Conservation (phyloP, 2,888 invertebrate species). For the Selenia dentaria region DNA sequence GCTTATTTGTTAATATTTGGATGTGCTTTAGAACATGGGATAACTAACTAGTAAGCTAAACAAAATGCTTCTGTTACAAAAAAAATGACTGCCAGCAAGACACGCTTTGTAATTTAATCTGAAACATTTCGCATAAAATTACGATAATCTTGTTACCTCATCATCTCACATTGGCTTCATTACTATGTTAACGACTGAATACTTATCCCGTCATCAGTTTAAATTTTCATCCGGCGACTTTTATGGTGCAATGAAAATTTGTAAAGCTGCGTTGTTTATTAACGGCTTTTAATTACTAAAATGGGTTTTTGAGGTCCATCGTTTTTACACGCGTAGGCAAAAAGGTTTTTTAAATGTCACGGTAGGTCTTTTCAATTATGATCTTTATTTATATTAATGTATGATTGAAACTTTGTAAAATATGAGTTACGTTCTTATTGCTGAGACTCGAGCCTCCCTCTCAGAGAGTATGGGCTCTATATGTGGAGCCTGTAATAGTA, state of each 20-base stretch:
- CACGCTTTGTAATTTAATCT: constrained; percentile 11
- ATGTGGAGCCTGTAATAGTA: too few species aligned
- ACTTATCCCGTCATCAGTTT: constrained; percentile 41
- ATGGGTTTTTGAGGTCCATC: background rate
- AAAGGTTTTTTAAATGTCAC: background rate
- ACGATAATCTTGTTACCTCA: constrained; percentile 18
- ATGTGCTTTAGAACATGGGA: too few species aligned
- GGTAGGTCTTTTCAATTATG: too few species aligned
- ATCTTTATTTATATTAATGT: too few species aligned
- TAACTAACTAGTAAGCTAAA: too few species aligned
- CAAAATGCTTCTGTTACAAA: too few species aligned
- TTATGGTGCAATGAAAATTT: constrained; percentile 50
- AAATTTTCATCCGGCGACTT: constrained; percentile 57
- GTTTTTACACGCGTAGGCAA: too few species aligned
- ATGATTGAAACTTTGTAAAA: too few species aligned
- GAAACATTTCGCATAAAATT: constrained; percentile 18
- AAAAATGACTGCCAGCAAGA: background rate
- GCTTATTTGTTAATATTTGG: too few species aligned
- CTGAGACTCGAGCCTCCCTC: too few species aligned
- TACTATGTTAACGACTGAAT: constrained; percentile 39
- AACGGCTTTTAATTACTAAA: constrained; percentile 7
- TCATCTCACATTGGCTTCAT: constrained; percentile 31
- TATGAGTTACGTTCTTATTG: too few species aligned
- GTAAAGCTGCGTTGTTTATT: constrained; percentile 40
- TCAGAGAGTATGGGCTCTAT: too few species aligned